Base-by-base conservation (phyloP, 2,888 invertebrate species). In the Camponotus fellah region DNA sequence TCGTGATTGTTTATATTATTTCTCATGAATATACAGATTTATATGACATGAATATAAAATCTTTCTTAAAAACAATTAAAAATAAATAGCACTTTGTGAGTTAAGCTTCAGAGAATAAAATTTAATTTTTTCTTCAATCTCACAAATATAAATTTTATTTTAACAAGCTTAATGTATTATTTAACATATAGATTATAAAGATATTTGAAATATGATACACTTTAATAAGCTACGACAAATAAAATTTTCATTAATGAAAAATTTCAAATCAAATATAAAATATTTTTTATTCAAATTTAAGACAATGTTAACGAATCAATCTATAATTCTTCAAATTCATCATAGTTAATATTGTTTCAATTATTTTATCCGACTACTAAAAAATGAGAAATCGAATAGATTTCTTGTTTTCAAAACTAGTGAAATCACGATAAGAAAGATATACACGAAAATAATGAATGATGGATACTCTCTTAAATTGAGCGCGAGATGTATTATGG, bases 341-440 rank as follows among this genome's bases (percentile, higher is more conserved):
- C 10, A 6, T 43, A 69, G 4, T 46, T 46, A 14, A 34, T 56
- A 69, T 58, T 21, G 34, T 43, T 32, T 32, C n/a, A 3, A 21
- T 2, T 17, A 53, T 2, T 26, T 26, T 2, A 26, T 26, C 26
- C 26, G 26, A 26, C 26, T 5, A 60, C 17, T 71, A 60, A 71
- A 60, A 80, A 69, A 56, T 69, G 56, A 69, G 77, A 81, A 81
- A 79, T 74, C 37, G 81, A 85, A 86, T 32, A 37, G 66, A 81
- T 83, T 83, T 86, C 71, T 82, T 85, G 82, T 85, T 83, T 75
- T 43, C 32, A 17, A 8, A 17, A 46, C 26, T 8, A n/a, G 10
- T 43, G 0, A 43, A 4, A 53, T 49, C 9, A 43, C 8, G 6
- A 21, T 58, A 58, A 71, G 14, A 46, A 46, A 77, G 37, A 6